phyloP scores from a whole-genome alignment of 2,797 vertebrate genomes.

The Sebastes matsubarae region DNA sequence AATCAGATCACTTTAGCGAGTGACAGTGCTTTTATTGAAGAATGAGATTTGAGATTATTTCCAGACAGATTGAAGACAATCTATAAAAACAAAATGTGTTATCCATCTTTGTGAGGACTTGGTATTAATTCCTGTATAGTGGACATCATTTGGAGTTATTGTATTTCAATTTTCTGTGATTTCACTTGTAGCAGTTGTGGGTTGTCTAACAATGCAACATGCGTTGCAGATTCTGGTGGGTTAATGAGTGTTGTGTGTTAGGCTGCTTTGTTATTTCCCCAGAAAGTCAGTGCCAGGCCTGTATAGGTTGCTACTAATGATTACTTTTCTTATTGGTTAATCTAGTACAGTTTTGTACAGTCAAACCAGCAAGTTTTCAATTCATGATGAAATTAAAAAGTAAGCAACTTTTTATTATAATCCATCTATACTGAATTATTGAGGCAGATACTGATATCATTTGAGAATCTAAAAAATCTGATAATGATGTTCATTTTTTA shows the following conservation, averaged over 20 bases:
- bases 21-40: background rate
- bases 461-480: background rate
- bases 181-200: background rate
- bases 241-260: conserved; percentile 5
- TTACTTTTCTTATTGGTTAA: conserved; percentile 17
- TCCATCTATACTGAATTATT: background rate
- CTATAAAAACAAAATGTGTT: background rate
- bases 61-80: background rate
- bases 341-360: background rate
- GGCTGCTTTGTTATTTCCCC: background rate
- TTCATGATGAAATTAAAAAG: background rate
- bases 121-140: background rate
- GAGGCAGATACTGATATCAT: background rate
- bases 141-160: background rate
- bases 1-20: background rate
- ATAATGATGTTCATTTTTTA: background rate
- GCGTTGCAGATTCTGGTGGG: background rate
- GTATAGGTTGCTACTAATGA: background rate
- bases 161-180: background rate
- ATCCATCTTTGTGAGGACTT: background rate
- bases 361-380: background rate
- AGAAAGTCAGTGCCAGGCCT: background rate
- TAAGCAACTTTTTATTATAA: background rate
- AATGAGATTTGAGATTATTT: background rate
- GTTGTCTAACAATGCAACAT: background rate